Base-by-base conservation (phyloP, 2,888 invertebrate species). In the Pollenia amentaria region DNA sequence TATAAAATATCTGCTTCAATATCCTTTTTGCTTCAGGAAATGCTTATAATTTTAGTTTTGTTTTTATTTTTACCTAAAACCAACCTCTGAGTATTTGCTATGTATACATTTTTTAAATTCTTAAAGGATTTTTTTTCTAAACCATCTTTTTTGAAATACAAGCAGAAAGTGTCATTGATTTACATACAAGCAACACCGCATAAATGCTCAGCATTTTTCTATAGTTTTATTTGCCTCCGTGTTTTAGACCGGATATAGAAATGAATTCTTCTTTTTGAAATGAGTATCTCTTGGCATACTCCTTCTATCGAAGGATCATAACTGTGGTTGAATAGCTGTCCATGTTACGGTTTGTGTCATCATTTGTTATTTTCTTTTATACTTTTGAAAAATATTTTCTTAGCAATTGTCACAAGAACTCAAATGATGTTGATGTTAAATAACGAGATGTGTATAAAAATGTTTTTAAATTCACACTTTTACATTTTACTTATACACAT, bases 371-470 rank as follows among this genome's bases (percentile, higher is more conserved):
- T 76, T 46, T 16, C 8, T 38, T 40, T 40, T 64, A 12, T 14
- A 57, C 75, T 77, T 69, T 51, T 46, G 29, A 48, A 73, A 57
- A 67, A 73, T 67, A 73, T 81, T 81, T 77, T 78, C 73, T 80
- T 77, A 73, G 55, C 77, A 81, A 81, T 73, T 85, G 81, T 85
- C 73, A 73, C 60, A 78, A 64, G 46, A 46, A 77, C 60, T 67
- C 67, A 67, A 78, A 65, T 48, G 69, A 64, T 75, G 79, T 62
- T 75, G 62, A 75, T 84, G 55, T 40, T 51, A 21, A 40, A 77
- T 1, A 7, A 21, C 6, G 8, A 55, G 18, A 53, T 18, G 16
- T 46, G 38, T 57, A 70, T 11, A 42, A 42, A 18, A 46, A 67
- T 48, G 38, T 62, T 57, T 48, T 38, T 8, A 14, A 40, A 16